Conservation (phyloP, 2,113 vertebrate genomes). For the Antigone vipio region DNA sequence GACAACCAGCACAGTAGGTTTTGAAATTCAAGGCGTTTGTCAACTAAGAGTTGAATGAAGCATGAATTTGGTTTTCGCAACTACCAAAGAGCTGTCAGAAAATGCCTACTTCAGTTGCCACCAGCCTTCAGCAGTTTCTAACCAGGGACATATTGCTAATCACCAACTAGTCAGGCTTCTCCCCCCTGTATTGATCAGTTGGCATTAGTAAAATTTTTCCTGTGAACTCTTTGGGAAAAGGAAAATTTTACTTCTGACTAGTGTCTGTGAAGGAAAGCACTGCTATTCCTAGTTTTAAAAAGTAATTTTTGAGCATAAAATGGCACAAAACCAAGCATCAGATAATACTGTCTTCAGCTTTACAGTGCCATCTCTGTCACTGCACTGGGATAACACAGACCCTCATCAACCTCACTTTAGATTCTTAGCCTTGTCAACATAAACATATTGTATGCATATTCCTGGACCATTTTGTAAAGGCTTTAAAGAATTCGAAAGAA, state of each 20-base stretch:
- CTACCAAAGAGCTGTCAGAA: background rate
- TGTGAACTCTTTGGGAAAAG: background rate
- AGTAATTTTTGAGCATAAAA: background rate
- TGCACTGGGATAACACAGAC: fast-evolving
- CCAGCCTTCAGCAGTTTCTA: background rate
- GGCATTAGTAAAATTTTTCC: background rate
- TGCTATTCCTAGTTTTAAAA: background rate
- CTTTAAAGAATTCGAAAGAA: background rate
- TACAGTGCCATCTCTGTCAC: background rate
- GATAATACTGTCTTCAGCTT: background rate
- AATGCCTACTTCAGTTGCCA: background rate
- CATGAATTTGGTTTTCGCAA: background rate
- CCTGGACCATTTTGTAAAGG: background rate
- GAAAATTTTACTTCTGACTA: background rate
- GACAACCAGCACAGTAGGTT: background rate
- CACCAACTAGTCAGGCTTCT: background rate
- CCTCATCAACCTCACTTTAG: background rate
- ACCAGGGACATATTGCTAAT: background rate
- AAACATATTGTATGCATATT: background rate
- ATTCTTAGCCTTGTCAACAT: background rate
- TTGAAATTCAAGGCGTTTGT: background rate
- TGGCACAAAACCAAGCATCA: background rate
- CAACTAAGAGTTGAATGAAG: background rate
- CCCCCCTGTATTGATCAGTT: background rate
- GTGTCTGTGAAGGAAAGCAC: background rate